A percentile compares a stretch with the other conserved stretches of the same genome.
These are phyloP conservation scores for Synanthedon vespiformis DNA, from an alignment of 2,888 invertebrate species.

Conservation along the genomic window DNA sequence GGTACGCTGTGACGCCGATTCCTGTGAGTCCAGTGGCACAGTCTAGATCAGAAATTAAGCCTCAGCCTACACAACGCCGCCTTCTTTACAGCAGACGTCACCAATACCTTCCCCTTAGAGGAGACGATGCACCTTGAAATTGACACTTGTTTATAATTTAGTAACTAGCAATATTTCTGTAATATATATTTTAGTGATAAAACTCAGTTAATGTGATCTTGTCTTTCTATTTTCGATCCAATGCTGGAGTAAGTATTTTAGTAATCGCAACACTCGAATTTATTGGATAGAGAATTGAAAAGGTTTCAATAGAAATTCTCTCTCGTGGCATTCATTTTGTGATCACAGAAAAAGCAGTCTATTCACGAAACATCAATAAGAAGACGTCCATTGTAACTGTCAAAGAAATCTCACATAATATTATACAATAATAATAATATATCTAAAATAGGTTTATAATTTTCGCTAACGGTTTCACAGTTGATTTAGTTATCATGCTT, in stretches of 20 bases:
- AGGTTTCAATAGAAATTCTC: too few relatives aligned
- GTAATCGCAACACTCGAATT: too few relatives aligned
- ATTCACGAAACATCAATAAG: too few relatives aligned
- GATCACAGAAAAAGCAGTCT: too few relatives aligned
- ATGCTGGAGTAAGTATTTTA: not conserved
- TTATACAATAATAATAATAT: too few relatives aligned
- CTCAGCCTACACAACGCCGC: conserved; percentile 28
- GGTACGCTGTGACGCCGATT: conserved; percentile 62
- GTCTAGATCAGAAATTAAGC: conserved; percentile 34
- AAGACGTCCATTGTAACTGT: too few relatives aligned
- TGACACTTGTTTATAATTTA: conserved; percentile 39
- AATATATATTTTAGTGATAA: conserved; percentile 28
- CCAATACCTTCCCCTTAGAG: conserved; percentile 56
- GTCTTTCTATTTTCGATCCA: conserved; percentile 1
- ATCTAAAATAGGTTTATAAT: too few relatives aligned
- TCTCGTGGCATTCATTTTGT: too few relatives aligned
- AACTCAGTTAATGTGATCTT: conserved; percentile 1
- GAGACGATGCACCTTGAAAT: conserved; percentile 56
- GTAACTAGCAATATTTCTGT: conserved; percentile 30
- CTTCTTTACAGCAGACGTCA: conserved; percentile 38
- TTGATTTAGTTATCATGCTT: too few relatives aligned
- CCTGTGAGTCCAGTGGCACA: conserved; percentile 63
- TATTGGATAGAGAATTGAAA: too few relatives aligned
- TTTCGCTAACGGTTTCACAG: too few relatives aligned
- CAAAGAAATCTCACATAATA: too few relatives aligned